Conservation (phyloP, 2,888 invertebrate genomes). For the Parnassius glacialis region DNA sequence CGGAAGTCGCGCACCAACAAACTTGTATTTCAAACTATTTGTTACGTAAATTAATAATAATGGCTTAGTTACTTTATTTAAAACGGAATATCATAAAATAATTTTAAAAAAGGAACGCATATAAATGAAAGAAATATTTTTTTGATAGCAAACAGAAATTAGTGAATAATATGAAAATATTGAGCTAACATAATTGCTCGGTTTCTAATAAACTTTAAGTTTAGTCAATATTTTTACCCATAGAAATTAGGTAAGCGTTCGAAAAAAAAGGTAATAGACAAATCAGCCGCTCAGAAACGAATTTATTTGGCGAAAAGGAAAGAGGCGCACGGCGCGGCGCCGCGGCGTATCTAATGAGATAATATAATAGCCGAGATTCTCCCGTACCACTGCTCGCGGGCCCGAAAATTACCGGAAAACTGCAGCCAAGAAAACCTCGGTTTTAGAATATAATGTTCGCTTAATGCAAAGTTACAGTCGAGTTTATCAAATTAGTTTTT, state of each 20-base stretch:
- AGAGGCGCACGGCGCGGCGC: constrained; percentile 56
- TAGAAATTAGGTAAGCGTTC: constrained; percentile 32
- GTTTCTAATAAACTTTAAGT: neutral
- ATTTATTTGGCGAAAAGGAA: constrained; percentile 71
- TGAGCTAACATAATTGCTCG: neutral
- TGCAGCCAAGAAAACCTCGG: constrained; percentile 55
- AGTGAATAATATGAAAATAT: too few species aligned
- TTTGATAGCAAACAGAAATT: too few species aligned
- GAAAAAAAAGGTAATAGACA: constrained; percentile 56
- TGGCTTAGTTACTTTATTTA: constrained; percentile 24
- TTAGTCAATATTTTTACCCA: constrained; percentile 19
- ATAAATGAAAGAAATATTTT: too few species aligned
- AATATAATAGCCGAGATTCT: constrained; percentile 78
- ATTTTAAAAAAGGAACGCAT: too few species aligned
- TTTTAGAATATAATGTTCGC: constrained; percentile 45
- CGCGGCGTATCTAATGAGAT: constrained; percentile 77
- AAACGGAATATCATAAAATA: neutral
- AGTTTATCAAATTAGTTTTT: constrained; percentile 37
- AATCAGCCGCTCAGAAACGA: constrained; percentile 63
- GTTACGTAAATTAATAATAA: constrained; percentile 67
- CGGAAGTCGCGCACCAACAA: constrained; percentile 71
- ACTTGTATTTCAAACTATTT: constrained; percentile 74
- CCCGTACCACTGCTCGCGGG: constrained; percentile 60
- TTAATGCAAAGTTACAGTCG: constrained; percentile 45
- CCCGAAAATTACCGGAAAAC: constrained; percentile 74